These are phyloP conservation scores for Calypte anna DNA, from an alignment of 2,113 vertebrate species.

Conservation along the genomic window DNA sequence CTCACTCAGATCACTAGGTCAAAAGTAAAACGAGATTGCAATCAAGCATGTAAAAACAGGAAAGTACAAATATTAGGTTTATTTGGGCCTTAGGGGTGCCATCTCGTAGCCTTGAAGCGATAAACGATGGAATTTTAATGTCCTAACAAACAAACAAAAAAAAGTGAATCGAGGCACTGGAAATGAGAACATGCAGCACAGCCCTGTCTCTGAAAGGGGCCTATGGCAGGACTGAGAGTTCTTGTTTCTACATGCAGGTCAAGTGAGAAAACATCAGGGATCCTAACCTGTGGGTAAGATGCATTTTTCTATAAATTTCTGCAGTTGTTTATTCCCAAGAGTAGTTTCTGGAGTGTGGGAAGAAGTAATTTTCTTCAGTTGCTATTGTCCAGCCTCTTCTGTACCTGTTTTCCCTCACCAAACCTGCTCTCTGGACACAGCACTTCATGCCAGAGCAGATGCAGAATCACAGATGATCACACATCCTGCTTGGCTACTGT, in stretches of 20 bases:
- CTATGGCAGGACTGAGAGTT: background rate
- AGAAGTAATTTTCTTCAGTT: background rate
- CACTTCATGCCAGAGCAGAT: background rate
- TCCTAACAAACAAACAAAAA: background rate
- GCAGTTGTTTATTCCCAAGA: background rate
- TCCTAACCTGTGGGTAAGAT: background rate
- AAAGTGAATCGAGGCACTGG: background rate
- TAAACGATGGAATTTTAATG: background rate
- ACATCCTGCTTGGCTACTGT: background rate
- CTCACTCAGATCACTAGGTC: background rate
- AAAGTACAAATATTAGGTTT: background rate
- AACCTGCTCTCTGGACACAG: background rate
- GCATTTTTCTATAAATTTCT: background rate
- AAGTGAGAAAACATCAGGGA: background rate
- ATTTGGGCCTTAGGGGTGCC: background rate
- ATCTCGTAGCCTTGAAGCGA: background rate
- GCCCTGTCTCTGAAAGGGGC: background rate
- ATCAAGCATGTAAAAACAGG: background rate
- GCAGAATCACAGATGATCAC: accelerated
- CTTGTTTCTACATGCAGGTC: background rate
- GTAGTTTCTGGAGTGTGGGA: background rate
- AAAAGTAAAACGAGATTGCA: background rate
- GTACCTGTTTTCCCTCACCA: background rate
- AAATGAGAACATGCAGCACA: background rate
- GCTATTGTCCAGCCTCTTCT: background rate